Evolutionary conservation across 2,888 invertebrate species (phyloP).

Genomic region (Periphyllus acericola): DNA sequence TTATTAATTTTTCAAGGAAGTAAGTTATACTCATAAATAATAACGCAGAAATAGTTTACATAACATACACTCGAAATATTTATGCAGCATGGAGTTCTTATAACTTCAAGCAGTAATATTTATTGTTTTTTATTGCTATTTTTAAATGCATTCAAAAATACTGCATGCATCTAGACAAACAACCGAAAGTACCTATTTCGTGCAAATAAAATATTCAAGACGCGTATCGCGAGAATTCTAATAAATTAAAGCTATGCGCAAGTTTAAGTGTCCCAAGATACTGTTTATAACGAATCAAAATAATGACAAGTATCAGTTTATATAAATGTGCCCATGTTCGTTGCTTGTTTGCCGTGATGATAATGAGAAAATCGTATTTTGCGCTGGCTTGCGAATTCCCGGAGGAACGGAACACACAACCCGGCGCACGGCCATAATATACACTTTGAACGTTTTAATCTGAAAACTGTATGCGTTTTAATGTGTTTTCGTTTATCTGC

Average conservation of each 20-base stretch:
- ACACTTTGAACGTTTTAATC: conserved; percentile 35
- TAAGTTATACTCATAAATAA: too few species aligned
- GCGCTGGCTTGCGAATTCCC: conserved; percentile 4
- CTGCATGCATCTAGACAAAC: not conserved
- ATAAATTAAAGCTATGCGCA: conserved; percentile 18
- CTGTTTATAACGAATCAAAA: conserved; percentile 40
- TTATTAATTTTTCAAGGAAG: too few species aligned
- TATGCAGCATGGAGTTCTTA: not conserved
- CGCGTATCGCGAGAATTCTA: not conserved
- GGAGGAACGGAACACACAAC: conserved; percentile 23
- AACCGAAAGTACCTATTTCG: not conserved
- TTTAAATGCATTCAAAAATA: not conserved
- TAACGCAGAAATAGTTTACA: too few species aligned
- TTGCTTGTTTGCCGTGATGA: conserved; percentile 12
- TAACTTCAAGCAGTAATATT: not conserved
- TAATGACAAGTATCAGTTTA: conserved; percentile 38
- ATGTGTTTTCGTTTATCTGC: conserved; percentile 6
- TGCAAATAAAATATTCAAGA: conserved; percentile 24
- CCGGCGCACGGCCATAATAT: not conserved
- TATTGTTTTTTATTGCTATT: not conserved
- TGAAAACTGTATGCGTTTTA: conserved; percentile 19
- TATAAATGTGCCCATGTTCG: conserved; percentile 19
- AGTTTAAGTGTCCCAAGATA: conserved; percentile 29
- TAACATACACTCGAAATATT: not conserved
- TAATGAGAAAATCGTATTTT: conserved; percentile 42